Base-by-base conservation (phyloP, 2,797 vertebrate species). In the Acrocephalus scirpaceus region DNA sequence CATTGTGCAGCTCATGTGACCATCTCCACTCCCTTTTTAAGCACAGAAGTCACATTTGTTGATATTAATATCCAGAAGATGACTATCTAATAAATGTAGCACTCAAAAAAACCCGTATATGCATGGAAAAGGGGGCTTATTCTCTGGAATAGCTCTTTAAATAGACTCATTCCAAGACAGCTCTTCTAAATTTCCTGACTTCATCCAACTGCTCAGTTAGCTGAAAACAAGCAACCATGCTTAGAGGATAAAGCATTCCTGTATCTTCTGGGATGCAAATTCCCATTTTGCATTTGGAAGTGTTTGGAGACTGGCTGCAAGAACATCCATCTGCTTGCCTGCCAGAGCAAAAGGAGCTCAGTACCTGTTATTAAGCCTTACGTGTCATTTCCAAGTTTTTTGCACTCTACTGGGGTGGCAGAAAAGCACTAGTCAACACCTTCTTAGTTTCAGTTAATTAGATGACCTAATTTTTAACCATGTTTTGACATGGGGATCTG, bases 181-280 rank as follows among this genome's bases (percentile, higher is more conserved):
- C 21, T 86, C 42, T 88, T 92, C 72, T 13, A 86, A 89, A 92
- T 93, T 90, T 88, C 44, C 79, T 84, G 29, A 73, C 70, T 75
- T 73, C 48, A 36, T 62, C 44, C 73, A 88, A 75, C 61, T 72
- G 58, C 65, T 94, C 87, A 73, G 79, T 79, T 90, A 91, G 70
- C 51, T 90, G 92, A 91, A 95, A 95, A 91, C 66, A 86, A 94
- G 62, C 45, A 78, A 92, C 75, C 69, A 57, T 8, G 26, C 58
- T 88, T 90, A 81, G 44, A 92, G 91, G 82, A 88, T 75, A 96
- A 92, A 94, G 44, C 2, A 3, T 62, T 91, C 72, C 73, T 90
- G 23, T 70, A 54, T 76, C 64, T 94, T 71, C 58, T 78, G 54
- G 54, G 54, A 78, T 67, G 45, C 51, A 77, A 69, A 44, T 53